Evolutionary conservation across 1,140 invertebrate genomes (phyloP).

Genomic region (Physella acuta): DNA sequence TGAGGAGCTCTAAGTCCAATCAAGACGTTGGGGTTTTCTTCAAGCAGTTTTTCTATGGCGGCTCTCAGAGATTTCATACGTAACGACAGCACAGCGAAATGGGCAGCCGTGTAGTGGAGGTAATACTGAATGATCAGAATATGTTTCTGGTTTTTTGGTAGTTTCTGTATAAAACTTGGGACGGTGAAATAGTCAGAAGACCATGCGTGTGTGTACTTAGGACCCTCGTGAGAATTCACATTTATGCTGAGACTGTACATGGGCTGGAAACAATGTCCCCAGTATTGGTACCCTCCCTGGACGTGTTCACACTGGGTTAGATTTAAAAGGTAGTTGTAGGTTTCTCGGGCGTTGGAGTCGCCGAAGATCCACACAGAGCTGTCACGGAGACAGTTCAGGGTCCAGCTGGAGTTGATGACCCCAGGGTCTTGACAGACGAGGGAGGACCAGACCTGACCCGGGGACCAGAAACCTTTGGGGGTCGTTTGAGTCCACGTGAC

Average conservation of each 20-base stretch:
- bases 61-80: not conserved
- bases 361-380: conserved; percentile 1
- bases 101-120: too few species aligned
- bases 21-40: too few species aligned
- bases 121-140: too few species aligned
- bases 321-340: not conserved
- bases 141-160: too few species aligned
- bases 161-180: too few species aligned
- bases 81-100: not conserved
- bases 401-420: not conserved
- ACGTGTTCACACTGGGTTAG: not conserved
- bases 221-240: not conserved
- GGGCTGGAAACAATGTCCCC: not conserved
- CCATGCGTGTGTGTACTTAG: not conserved
- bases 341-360: not conserved
- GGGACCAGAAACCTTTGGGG: conserved; percentile 2
- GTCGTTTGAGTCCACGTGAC: too few species aligned
- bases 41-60: too few species aligned
- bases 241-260: not conserved
- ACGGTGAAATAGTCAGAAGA: not conserved
- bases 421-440: not conserved
- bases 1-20: conserved; percentile 14
- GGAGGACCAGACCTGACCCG: not conserved
- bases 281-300: not conserved
- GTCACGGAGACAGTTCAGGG: not conserved